Evolutionary conservation across 2,113 vertebrate genomes (phyloP), one percentile per base, ranked within the genome.

Genomic region (Antechinus stuartii): DNA sequence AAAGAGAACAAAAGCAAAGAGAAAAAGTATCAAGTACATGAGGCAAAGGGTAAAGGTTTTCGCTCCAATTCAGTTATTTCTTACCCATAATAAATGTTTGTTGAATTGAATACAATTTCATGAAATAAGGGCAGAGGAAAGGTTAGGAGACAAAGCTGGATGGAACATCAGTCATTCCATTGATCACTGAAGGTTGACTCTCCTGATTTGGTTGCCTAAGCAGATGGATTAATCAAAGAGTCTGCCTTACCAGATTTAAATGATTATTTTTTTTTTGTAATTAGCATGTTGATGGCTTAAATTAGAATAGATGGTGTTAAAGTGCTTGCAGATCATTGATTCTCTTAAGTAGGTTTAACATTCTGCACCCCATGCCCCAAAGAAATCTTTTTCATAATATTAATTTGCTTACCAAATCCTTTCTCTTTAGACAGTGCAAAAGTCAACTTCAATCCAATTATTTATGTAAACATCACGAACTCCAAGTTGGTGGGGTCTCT

Each of bases 61-160:
- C 35, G 1, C 0, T 26, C 53, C 27, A 54, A 84, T 23, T 42
- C 68, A 84, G 68, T 84, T 84, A 84, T 84, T 84, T 84, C 68
- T 84, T 84, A 42, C 35, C 68, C 35, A 42, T 84, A 84, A 42
- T 84, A 84, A 42, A 84, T 84, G n/a, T 84, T 42, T 84, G 68
- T 84, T 84, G 68, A 84, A 84, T 8, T 84, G 68, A 84, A 84
- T 84, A 84, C 68, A 84, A 84, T 84, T 84, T 84, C 68, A 84
- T 84, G 68, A 42, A 84, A 84, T 84, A 42, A 84, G 68, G 68
- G 68, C 68, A 84, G 19, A 84, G n/a, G 68, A 84, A 84, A 84
- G 68, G 68, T 84, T 84, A 84, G 68, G 68, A 84, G n/a, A 84
- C 68, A 42, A 84, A 84, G 42, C 68, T 84, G n/a, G 68, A 84